Conservation (phyloP, 1,140 invertebrate genomes). For the Trachymyrmex cornetzi region DNA sequence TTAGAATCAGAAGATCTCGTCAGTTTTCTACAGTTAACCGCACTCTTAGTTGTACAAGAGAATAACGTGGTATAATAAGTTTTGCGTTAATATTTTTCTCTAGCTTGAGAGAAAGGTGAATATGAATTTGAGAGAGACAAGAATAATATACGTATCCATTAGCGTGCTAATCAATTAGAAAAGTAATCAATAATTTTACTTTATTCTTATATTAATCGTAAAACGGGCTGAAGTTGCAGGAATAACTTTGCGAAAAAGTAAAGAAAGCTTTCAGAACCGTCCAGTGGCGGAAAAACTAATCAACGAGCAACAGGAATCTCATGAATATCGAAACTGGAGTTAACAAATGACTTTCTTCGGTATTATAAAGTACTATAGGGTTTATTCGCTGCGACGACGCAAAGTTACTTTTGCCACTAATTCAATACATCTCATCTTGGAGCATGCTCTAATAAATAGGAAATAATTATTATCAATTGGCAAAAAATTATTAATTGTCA, state of each 20-base stretch:
- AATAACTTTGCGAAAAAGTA: constrained; percentile 32
- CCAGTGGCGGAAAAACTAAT: constrained; percentile 40
- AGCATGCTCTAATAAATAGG: not conserved
- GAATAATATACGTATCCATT: not conserved
- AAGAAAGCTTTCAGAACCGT: constrained; percentile 22
- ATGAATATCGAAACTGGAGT: constrained; percentile 40
- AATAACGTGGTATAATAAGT: not conserved
- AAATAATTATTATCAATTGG: not conserved
- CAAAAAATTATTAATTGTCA: not conserved
- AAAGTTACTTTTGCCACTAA: not conserved
- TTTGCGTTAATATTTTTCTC: constrained; percentile 19
- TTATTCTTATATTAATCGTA: constrained; percentile 18
- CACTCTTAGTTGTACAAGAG: not conserved
- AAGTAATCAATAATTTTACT: constrained; percentile 39
- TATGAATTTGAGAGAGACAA: not conserved
- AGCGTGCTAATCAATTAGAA: constrained; percentile 2
- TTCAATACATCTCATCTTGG: not conserved
- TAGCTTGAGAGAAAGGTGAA: not conserved
- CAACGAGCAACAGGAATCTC: constrained; percentile 42
- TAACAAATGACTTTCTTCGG: constrained; percentile 35
- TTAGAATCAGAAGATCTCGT: not conserved
- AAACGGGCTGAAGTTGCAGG: not conserved
- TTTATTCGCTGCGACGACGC: constrained; percentile 6
- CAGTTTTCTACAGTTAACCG: not conserved
- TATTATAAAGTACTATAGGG: constrained; percentile 16